A percentile compares a stretch with the other conserved stretches of the same genome.
Conservation (phyloP, 2,113 vertebrate genomes). For the Lonchura striata region DNA sequence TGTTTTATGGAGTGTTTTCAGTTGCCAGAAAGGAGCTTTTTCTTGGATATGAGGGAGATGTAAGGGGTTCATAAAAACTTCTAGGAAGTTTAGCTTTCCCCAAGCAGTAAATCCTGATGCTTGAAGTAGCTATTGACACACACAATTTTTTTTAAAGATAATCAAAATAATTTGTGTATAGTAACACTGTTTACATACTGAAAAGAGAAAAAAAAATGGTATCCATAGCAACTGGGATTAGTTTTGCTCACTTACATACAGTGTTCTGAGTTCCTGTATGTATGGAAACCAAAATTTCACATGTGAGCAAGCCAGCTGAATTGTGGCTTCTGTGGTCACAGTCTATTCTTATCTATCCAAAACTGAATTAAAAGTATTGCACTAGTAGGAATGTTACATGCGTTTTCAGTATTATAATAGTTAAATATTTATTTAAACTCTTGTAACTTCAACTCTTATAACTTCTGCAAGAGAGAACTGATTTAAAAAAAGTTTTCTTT, state of each 20-base stretch:
- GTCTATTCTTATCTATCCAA: neutral
- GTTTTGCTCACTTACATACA: neutral
- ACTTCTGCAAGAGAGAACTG: neutral
- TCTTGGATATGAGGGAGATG: neutral
- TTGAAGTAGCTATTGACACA: neutral
- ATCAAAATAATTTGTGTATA: neutral
- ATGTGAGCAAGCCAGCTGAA: neutral
- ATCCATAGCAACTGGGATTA: neutral
- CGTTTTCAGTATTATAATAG: neutral
- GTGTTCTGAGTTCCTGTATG: neutral
- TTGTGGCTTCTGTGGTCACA: neutral
- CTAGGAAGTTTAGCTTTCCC: neutral
- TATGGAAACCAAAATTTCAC: slow-evolving; percentile 4
- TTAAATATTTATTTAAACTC: neutral
- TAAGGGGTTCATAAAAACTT: neutral
- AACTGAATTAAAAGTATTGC: neutral
- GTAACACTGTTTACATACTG: neutral
- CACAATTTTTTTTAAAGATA: neutral
- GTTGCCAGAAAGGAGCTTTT: neutral
- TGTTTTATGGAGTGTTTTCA: neutral
- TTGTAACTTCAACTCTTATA: neutral
- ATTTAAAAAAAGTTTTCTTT: neutral
- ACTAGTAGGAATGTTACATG: neutral
- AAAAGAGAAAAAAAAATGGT: neutral
- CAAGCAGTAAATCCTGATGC: neutral